phyloP scores from a whole-genome alignment of 2,113 vertebrate species.

The Sebastes schlegelii region DNA sequence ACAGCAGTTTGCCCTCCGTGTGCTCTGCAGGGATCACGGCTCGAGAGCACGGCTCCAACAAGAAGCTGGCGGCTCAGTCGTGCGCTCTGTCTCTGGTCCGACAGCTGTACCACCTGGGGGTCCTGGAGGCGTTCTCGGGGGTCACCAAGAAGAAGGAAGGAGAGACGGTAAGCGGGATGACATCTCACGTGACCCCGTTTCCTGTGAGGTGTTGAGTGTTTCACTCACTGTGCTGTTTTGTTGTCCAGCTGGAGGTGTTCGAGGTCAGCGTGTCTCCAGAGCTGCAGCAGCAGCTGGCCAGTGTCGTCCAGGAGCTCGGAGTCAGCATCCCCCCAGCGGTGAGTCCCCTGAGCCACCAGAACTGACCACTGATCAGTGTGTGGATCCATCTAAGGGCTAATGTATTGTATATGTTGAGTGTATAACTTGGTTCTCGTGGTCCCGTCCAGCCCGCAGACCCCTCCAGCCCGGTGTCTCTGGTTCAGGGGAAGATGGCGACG shows the following conservation, averaged over 20 bases:
- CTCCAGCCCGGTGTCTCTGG: slow-evolving; percentile 84
- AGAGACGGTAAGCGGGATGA: slow-evolving; percentile 78
- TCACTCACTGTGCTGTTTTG: neutral
- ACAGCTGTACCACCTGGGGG: slow-evolving; percentile 93
- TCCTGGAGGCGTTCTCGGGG: slow-evolving; percentile 93
- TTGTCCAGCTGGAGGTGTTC: slow-evolving; percentile 88
- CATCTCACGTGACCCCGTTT: neutral
- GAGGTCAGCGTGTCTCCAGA: slow-evolving; percentile 87
- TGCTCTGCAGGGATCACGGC: slow-evolving; percentile 87
- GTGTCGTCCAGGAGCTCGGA: slow-evolving; percentile 85
- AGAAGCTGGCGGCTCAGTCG: slow-evolving; percentile 97
- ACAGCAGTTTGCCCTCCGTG: neutral
- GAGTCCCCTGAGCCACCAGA: slow-evolving; percentile 63
- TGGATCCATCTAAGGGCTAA: too few species aligned
- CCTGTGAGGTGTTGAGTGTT: too few species aligned
- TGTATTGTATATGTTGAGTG: neutral
- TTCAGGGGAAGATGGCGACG: slow-evolving; percentile 89
- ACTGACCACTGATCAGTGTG: neutral
- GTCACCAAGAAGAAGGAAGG: slow-evolving; percentile 95
- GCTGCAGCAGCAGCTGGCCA: slow-evolving; percentile 86
- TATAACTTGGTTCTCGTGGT: neutral
- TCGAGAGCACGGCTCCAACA: slow-evolving; percentile 96
- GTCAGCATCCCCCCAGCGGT: slow-evolving; percentile 84
- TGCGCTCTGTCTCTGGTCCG: slow-evolving; percentile 95
- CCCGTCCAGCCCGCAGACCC: slow-evolving; percentile 85